Percentiles rank a stretch among this genome's conserved stretches.
Conservation (phyloP, 2,797 vertebrate genomes). For the Acanthopagrus latus region DNA sequence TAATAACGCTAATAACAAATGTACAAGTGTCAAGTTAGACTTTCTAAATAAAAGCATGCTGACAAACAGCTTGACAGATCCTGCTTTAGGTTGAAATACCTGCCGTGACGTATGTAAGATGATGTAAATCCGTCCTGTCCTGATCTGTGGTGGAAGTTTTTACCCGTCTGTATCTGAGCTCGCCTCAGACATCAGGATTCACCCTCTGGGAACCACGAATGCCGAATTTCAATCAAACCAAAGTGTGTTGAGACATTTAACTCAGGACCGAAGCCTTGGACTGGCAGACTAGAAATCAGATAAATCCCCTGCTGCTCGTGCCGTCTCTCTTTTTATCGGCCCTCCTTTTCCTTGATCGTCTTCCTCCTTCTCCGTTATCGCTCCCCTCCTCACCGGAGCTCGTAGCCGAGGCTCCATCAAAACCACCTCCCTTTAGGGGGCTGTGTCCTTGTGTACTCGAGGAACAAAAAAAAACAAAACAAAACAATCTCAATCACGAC, state of each 20-base stretch:
- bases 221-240: neutral
- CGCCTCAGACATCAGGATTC: neutral
- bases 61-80: too few species aligned
- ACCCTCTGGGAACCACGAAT: neutral
- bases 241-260: slow-evolving; percentile 7
- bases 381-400: slow-evolving; percentile 14
- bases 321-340: slow-evolving; percentile 30
- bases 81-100: too few species aligned
- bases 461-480: neutral
- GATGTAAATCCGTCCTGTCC: neutral
- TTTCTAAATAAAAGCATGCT: too few species aligned
- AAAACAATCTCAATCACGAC: slow-evolving; percentile 49
- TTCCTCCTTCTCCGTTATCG: neutral
- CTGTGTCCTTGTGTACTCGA: slow-evolving; percentile 51
- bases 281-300: slow-evolving; percentile 35
- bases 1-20: too few species aligned
- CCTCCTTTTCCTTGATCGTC: slow-evolving; percentile 36
- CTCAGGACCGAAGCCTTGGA: slow-evolving; percentile 2
- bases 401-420: slow-evolving; percentile 32
- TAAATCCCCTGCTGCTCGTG: slow-evolving; percentile 20
- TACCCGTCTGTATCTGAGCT: neutral
- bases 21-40: too few species aligned
- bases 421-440: slow-evolving; percentile 32
- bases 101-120: too few species aligned
- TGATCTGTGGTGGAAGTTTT: neutral